phyloP scores from a whole-genome alignment of 30 jellyfish, hydroid and myxozoan species.

The Turritopsis dohrnii region DNA sequence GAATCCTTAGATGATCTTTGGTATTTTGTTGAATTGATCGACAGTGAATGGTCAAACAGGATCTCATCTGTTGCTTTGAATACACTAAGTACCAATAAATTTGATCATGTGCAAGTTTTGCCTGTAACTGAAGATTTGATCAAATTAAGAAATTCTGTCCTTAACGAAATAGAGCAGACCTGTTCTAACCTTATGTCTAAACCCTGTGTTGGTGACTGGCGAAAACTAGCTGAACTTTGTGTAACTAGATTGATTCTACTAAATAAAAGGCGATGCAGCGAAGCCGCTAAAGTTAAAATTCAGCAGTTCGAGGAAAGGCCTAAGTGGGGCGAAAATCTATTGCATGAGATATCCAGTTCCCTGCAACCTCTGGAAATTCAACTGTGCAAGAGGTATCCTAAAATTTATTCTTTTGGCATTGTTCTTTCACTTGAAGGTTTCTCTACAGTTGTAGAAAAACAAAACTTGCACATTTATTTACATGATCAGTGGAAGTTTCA shows the following conservation, averaged over 20 bases:
- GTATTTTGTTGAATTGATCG: slow-evolving; percentile 19
- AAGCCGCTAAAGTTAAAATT: slow-evolving; percentile 19
- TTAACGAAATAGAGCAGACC: slow-evolving; percentile 3
- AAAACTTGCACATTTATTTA: neutral
- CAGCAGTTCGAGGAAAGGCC: slow-evolving; percentile 15
- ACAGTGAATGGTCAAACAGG: slow-evolving; percentile 20
- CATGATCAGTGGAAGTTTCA: neutral
- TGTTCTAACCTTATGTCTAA: slow-evolving; percentile 1
- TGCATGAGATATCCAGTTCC: slow-evolving; percentile 29
- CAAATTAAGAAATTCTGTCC: slow-evolving; percentile 13
- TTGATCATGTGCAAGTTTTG: slow-evolving; percentile 6
- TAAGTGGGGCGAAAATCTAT: slow-evolving; percentile 5
- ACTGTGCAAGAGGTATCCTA: slow-evolving; percentile 32
- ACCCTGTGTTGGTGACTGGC: slow-evolving; percentile 1
- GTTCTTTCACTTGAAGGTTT: neutral
- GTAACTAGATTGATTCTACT: slow-evolving; percentile 20
- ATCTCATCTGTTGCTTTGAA: slow-evolving; percentile 21
- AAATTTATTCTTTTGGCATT: neutral
- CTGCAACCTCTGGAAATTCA: slow-evolving; percentile 38
- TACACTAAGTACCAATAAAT: slow-evolving; percentile 28
- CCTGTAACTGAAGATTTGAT: slow-evolving; percentile 38
- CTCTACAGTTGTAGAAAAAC: neutral
- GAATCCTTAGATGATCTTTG: neutral
- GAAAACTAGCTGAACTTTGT: slow-evolving; percentile 8
- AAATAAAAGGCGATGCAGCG: slow-evolving; percentile 41